Base-by-base conservation (phyloP, 2,797 vertebrate genomes). In the Semaprochilodus insignis region DNA sequence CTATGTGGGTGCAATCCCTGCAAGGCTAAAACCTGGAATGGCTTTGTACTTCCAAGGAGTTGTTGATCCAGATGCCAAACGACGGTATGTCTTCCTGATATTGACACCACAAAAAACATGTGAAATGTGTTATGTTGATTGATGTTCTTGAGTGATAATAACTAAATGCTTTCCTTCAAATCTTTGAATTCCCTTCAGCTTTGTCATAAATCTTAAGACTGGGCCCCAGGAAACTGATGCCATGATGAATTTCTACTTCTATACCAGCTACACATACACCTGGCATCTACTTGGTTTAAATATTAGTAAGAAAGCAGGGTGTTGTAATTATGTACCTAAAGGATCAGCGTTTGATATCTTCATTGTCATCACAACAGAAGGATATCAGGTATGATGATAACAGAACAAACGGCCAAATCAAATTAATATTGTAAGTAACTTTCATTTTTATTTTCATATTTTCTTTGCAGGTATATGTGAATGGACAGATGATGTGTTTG, bases 321-420 rank as follows among this genome's bases (percentile, higher is more conserved):
- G 8, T 44, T 44, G 40, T 44, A 6, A 44, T 44, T 44, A 44
- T 48, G 1, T 48, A 48, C 44, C 44, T 10, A 48, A 13, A 60
- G 66, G 31, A 6, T 57, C 65, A 70, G 21, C 36, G 3, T 79
- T 79, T 71, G 34, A 70, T 70, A 27, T 79, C 36, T 79, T 79
- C 17, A 19, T 44, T 21, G n/a, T 57, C 11, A 44, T n/a, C 6
- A 57, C 19, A 55, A 57, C 19, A 69, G 65, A 69, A 69, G 77
- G 65, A 19, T 78, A 40, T 78, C 63, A 78, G 31, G 77, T 69
- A 66, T 48, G 44, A 48, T 13, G 40, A 40, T 48, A 11, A 48
- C 44, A 48, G 8, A 48, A 48, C 10, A 48, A 48, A 48, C 44
- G 11, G 44, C 44, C 10, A 48, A 48, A 48, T 48, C 44, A 2